Base-by-base conservation (phyloP, 1,140 invertebrate genomes). In the Lordiphosa clarofinis region DNA sequence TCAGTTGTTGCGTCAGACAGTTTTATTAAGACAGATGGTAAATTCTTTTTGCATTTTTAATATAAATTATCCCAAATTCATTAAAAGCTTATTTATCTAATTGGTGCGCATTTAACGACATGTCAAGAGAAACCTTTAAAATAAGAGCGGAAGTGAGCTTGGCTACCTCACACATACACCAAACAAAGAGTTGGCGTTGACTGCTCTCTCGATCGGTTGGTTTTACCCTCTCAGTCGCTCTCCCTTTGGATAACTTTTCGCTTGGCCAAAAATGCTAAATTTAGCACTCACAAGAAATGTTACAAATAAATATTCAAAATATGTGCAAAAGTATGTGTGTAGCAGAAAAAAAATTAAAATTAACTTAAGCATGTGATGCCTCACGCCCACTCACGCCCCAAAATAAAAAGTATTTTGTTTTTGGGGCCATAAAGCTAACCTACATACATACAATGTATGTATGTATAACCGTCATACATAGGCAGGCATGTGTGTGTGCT, bases 81-180 rank as follows among this genome's bases (percentile, higher is more conserved):
- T 81, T 82, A 82, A 81, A 64, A 64, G 71, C 71, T 81, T 68
- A 72, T 81, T 82, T 82, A 81, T 82, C 78, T 76, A 76, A 82
- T 82, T 81, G 66, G 36, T 70, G 40, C 61, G 53, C 44, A 40
- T 57, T 72, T 63, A 49, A 58, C 31, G 4, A 12, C 9, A 9
- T 54, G 19, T 1, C 38, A 19, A 12, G 40, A 50, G 40, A 52
- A 24, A 66, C 24, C 43, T 21, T 46, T 21, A 13, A 42, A 58
- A 46, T 46, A 39, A 57, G 56, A 53, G 56, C 40, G 19, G 15
- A 38, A 31, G 4, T n/a, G 6, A 42, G 42, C 8, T 10, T 19
- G 13, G 43, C 40, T 13, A 5, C 10, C 10, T 7, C 39, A 37
- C 24, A 31, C 8, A 12, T 10, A 39, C 39, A 47, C n/a, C 15